phyloP scores from a whole-genome alignment of 2,888 invertebrate genomes.

The Mechanitis mazaeus region DNA sequence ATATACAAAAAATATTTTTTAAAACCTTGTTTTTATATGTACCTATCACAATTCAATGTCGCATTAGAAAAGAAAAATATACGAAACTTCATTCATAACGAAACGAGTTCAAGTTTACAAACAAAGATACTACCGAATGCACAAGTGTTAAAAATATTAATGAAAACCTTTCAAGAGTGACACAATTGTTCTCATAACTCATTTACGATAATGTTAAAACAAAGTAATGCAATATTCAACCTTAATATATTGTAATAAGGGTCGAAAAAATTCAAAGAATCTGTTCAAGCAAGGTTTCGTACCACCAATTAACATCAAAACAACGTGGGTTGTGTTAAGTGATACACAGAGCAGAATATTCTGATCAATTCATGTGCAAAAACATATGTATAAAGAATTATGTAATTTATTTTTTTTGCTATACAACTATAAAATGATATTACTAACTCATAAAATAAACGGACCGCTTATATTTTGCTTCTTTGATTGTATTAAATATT shows the following conservation, averaged over 20 bases:
- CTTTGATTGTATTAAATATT: neutral
- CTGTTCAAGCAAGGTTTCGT: constrained; percentile 33
- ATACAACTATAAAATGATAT: too few relatives aligned
- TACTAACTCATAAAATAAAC: too few relatives aligned
- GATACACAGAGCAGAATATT: neutral
- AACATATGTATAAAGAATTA: too few relatives aligned
- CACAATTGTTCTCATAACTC: constrained; percentile 47
- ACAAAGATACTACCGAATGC: constrained; percentile 47
- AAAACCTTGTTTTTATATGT: neutral
- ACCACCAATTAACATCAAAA: constrained; percentile 47
- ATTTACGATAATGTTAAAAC: constrained; percentile 36
- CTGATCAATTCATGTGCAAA: neutral
- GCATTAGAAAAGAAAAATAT: constrained; percentile 22
- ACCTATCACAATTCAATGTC: neutral
- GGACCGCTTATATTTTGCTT: too few relatives aligned
- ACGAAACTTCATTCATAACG: constrained; percentile 52
- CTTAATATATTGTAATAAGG: constrained; percentile 27
- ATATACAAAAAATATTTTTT: too few relatives aligned
- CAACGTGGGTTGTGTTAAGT: constrained; percentile 31
- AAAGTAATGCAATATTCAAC: constrained; percentile 22
- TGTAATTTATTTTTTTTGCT: too few relatives aligned
- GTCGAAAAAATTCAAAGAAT: constrained; percentile 15
- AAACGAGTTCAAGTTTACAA: constrained; percentile 69
- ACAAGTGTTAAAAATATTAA: constrained; percentile 41
- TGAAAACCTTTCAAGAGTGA: constrained; percentile 38